phyloP scores from a whole-genome alignment of 2,113 vertebrate genomes.

The Lepus americanus region DNA sequence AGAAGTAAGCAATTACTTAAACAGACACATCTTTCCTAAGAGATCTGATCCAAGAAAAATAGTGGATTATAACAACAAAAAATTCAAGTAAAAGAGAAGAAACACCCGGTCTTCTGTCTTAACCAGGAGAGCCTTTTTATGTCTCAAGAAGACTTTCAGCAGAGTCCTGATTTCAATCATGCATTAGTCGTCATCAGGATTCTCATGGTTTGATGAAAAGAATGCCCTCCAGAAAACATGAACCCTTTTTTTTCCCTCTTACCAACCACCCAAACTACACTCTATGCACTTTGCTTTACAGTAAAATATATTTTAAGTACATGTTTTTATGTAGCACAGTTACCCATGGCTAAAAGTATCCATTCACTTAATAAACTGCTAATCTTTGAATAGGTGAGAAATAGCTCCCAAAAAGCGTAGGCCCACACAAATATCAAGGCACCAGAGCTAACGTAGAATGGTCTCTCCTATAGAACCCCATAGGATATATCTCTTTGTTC shows the following conservation, averaged over 20 bases:
- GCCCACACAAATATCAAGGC: not conserved
- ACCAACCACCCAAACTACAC: not conserved
- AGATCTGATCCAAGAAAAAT: slow-evolving; percentile 65
- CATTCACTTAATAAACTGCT: slow-evolving; percentile 6
- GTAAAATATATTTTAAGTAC: not conserved
- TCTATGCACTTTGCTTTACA: not conserved
- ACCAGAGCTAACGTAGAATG: not conserved
- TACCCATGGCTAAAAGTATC: not conserved
- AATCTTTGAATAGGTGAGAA: slow-evolving; percentile 4
- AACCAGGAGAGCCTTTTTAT: not conserved
- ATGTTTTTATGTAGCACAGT: not conserved
- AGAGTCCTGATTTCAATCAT: not conserved
- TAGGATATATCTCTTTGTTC: not conserved
- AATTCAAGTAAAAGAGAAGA: slow-evolving; percentile 10
- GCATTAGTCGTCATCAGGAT: not conserved
- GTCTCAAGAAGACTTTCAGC: not conserved
- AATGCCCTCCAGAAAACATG: not conserved
- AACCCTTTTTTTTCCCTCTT: not conserved
- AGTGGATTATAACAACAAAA: slow-evolving; percentile 31
- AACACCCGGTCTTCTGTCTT: not conserved
- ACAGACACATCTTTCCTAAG: slow-evolving; percentile 35
- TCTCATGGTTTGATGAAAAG: not conserved
- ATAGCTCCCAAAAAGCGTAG: not conserved
- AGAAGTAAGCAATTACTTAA: slow-evolving; percentile 52
- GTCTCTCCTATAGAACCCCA: not conserved